Conservation (phyloP, 2,888 invertebrate genomes). For the Blastobasis adustella region DNA sequence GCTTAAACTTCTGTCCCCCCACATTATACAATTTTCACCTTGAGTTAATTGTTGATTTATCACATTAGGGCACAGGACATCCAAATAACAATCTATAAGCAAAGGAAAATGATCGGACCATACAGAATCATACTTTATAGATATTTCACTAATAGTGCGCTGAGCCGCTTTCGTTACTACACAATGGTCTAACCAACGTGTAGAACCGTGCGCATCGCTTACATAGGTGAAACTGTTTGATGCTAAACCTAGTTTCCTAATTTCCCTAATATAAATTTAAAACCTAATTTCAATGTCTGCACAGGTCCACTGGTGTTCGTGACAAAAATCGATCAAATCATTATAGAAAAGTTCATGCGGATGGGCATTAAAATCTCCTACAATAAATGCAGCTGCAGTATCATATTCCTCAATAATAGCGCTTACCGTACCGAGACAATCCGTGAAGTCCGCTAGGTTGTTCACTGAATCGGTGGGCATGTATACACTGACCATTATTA, state of each 20-base stretch:
- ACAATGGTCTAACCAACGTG: too few species aligned
- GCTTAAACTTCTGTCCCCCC: not conserved
- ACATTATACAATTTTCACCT: not conserved
- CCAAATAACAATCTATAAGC: too few species aligned
- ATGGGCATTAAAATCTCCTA: constrained; percentile 3
- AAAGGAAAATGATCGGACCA: too few species aligned
- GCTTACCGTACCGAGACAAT: not conserved
- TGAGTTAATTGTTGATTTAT: too few species aligned
- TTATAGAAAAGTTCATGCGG: constrained; percentile 3
- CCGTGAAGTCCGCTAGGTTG: constrained; percentile 2
- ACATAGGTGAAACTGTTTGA: constrained; percentile 2
- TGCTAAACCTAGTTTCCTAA: constrained; percentile 1
- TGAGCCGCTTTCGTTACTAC: too few species aligned
- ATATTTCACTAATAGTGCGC: too few species aligned
- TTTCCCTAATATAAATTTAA: too few species aligned
- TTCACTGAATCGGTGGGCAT: constrained; percentile 1
- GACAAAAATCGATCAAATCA: constrained; percentile 4
- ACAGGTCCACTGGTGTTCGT: constrained; percentile 5
- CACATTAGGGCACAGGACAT: too few species aligned
- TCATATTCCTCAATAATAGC: not conserved
- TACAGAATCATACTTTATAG: too few species aligned
- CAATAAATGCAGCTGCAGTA: not conserved
- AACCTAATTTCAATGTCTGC: constrained; percentile 3
- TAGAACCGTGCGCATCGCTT: not conserved
- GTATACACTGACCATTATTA: not conserved